These are phyloP conservation scores for Latrodectus geometricus DNA, from an alignment of 1,140 invertebrate genomes.

Conservation along the genomic window DNA sequence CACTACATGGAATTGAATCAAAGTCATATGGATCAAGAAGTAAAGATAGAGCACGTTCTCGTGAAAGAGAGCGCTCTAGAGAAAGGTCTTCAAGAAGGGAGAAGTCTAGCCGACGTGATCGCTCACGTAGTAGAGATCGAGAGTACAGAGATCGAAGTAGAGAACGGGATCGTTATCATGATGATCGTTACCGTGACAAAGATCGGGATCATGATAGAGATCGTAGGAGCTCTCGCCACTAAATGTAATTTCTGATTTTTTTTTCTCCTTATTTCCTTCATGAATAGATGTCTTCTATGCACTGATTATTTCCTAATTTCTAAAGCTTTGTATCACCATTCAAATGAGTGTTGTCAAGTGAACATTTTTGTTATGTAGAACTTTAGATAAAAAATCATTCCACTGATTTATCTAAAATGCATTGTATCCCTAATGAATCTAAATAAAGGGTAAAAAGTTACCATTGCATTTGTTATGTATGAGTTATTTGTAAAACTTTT, in stretches of 20 bases:
- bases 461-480: conserved; percentile 30
- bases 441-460: neutral
- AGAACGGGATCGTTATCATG: conserved; percentile 75
- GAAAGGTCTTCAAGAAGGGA: conserved; percentile 65
- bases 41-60: conserved; percentile 70
- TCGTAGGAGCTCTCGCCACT: conserved; percentile 62
- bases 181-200: conserved; percentile 69
- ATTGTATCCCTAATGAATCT: neutral
- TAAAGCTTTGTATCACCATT: neutral
- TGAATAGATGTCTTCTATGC: conserved; percentile 6
- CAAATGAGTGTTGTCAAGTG: no score
- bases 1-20: conserved; percentile 94
- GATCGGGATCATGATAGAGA: conserved; percentile 65
- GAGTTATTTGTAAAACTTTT: conserved; percentile 24
- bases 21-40: conserved; percentile 86
- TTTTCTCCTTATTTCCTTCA: neutral
- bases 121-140: conserved; percentile 69
- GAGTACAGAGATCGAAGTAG: conserved; percentile 76
- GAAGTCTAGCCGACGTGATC: conserved; percentile 68
- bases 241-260: conserved; percentile 53
- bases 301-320: conserved; percentile 3
- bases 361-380: no score
- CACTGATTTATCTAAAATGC: neutral
- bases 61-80: conserved; percentile 67
- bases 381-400: neutral